Base-by-base conservation (phyloP, 2,113 vertebrate genomes). In the Bos javanicus region DNA sequence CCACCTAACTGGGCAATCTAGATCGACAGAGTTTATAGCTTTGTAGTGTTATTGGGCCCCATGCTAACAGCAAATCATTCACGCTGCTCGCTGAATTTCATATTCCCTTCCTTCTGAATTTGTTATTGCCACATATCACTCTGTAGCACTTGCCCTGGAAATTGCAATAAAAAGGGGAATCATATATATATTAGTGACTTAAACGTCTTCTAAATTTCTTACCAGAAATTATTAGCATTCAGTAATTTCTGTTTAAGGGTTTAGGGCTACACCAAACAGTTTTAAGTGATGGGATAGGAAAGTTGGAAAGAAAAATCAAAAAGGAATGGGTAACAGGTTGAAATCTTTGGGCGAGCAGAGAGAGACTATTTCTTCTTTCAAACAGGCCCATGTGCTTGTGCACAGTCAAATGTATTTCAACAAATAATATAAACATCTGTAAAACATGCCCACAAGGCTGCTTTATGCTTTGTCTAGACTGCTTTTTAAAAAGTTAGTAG, bases 1-100 rank as follows among this genome's bases (percentile, higher is more conserved):
- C 98, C 98, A 99, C 98, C 99, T 99, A 99, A 99, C 98, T 98
- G 98, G 99, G 98, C 98, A 99, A 99, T 99, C 99, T 98, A 98
- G 98, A 98, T 98, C 97, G 99, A 99, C 98, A 98, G 98, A 98
- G 98, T 99, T 99, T 99, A 99, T 98, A 98, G 99, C 97, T 99
- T 99, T 99, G 99, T 98, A 99, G 98, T 98, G 98, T 98, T 98
- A 99, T 98, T 99, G 98, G 98, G 97, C 98, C 98, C 98, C 99
- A 99, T 98, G 98, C 98, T 99, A 98, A 98, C 98, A 98, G 98
- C 98, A 99, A 99, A 99, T 99, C 95, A 97, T 98, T 98, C 99
- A 99, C 97, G 97, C 98, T 99, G 98, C 98, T 98, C 33, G 95
- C 97, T 98, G 98, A 98, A 98, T 99, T 98, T 98, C 98, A 98